Conservation (phyloP, 2,797 vertebrate species). For the Tinamus major region DNA sequence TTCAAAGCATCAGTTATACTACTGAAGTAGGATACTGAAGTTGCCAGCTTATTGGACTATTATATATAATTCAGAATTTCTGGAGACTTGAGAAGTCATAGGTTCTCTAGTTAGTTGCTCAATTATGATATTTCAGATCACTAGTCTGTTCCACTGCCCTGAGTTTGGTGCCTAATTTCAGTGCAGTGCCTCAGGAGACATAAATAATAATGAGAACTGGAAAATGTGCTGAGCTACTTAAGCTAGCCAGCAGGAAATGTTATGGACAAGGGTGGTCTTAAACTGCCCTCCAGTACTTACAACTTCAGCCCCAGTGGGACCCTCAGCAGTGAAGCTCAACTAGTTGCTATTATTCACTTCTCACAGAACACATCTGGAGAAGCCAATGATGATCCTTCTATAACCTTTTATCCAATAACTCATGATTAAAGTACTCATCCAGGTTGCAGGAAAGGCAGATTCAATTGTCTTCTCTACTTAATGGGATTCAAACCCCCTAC, state of each 20-base stretch:
- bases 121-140: background rate
- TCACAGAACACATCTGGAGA: background rate
- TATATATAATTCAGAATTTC: constrained; percentile 9
- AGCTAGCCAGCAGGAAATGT: background rate
- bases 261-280: background rate
- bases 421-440: constrained; percentile 26
- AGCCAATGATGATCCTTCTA: background rate
- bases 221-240: constrained; percentile 6
- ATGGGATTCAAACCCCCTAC: constrained; percentile 20
- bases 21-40: background rate
- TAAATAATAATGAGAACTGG: background rate
- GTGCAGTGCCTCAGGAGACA: background rate
- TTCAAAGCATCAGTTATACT: background rate
- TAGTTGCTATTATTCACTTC: constrained; percentile 14
- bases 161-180: background rate
- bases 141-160: background rate
- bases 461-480: constrained; percentile 42
- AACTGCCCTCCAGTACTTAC: constrained; percentile 15
- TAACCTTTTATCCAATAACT: constrained; percentile 43
- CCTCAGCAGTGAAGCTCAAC: background rate
- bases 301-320: background rate
- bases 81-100: background rate
- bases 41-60: background rate
- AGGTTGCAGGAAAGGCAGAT: constrained; percentile 14
- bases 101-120: background rate